Base-by-base conservation (phyloP, 2,113 vertebrate species). In the Circaetus gallicus region DNA sequence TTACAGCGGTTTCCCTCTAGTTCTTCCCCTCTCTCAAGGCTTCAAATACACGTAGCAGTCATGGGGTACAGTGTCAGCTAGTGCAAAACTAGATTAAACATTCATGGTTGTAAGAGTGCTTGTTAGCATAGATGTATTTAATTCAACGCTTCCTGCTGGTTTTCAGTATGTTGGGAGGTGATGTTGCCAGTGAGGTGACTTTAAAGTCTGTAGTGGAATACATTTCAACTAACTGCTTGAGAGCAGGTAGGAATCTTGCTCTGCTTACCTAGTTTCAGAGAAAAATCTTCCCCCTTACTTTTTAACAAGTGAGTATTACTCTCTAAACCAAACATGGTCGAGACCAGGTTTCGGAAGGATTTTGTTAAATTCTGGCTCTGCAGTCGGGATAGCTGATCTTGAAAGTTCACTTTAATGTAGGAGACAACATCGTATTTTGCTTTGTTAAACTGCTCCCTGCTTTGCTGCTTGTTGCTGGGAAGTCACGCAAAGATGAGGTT, bases 41-140 rank as follows among this genome's bases (percentile, higher is more conserved):
- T 91, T 88, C 58, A 45, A 74, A 89, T 53, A 65, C 50, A 32
- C 3, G 2, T 59, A 66, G 93, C 72, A 85, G 67, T 90, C 71
- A 10, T 50, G 67, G 80, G 88, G 56, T 82, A 65, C 32, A 31
- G 38, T 45, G 34, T 93, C 95, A 94, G 43, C 80, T 53, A 29
- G 67, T 63, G 67, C 67, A 89, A 91, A 97, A n/a, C 76, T 58
- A 82, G 85, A 96, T 97, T 73, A 91, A 96, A 93, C 76, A 66
- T 93, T 88, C 83, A 72, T 91, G 88, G 71, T 53, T 80, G 45
- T 49, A 53, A 85, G 82, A 90, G 49, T 42, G 61, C 85, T 95
- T 82, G 83, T 93, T 96, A 96, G 93, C 94, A 78, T 93, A 78
- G 88, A 79, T 65, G 95, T 91, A 91, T 97, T 97, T 96, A 96